phyloP scores from a whole-genome alignment of 2,888 invertebrate species.

The Chirona hameri region DNA sequence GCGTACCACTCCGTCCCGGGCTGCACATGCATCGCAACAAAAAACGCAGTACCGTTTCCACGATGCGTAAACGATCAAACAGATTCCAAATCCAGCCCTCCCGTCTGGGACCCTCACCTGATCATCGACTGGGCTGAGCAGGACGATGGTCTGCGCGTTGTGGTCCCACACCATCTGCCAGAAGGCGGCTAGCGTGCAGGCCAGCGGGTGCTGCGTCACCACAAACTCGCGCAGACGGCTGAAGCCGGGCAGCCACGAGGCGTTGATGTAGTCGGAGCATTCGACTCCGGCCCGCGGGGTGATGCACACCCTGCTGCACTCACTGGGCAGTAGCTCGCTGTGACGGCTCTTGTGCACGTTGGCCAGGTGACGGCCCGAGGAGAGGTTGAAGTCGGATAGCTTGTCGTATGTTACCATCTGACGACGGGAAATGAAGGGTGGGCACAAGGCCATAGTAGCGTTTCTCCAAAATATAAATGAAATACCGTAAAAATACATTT shows the following conservation, averaged over 20 bases:
- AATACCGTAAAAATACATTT: too few relatives aligned
- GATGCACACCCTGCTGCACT: constrained; percentile 81
- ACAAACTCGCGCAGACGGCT: constrained; percentile 85
- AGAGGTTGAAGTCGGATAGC: constrained; percentile 79
- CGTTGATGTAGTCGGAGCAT: too few relatives aligned
- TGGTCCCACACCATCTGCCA: constrained; percentile 99
- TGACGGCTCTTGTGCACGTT: constrained; percentile 84
- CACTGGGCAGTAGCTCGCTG: constrained; percentile 73
- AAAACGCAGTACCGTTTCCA: too few relatives aligned
- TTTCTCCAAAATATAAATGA: too few relatives aligned
- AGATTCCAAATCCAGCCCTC: too few relatives aligned
- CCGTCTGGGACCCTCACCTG: constrained; percentile 41
- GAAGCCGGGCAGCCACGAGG: constrained; percentile 59
- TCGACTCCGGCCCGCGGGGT: constrained; percentile 49
- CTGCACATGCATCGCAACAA: too few relatives aligned
- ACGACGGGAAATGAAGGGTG: constrained; percentile 33
- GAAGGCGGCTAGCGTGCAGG: constrained; percentile 72
- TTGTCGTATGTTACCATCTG: constrained; percentile 69
- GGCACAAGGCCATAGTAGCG: too few relatives aligned
- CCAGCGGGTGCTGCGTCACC: constrained; percentile 87
- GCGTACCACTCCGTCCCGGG: too few relatives aligned
- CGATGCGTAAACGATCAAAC: too few relatives aligned
- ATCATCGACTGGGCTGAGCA: constrained; percentile 68
- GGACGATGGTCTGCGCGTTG: constrained; percentile 78
- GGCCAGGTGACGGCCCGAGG: constrained; percentile 77